phyloP scores from a whole-genome alignment of 2,888 invertebrate species.

The Latheticus oryzae region DNA sequence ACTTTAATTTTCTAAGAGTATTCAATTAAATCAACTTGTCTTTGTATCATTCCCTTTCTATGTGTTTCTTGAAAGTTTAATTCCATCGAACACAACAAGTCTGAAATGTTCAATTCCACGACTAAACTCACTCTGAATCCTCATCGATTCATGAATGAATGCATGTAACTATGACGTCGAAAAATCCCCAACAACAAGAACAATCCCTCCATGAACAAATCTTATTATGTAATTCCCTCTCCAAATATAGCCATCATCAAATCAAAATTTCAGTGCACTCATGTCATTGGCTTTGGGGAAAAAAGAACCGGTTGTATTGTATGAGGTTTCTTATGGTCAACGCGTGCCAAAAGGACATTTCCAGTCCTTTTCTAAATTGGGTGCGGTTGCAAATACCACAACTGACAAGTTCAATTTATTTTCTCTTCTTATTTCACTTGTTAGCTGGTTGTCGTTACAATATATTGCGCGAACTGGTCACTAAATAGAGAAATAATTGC shows the following conservation, averaged over 20 bases:
- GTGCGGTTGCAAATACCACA: conserved; percentile 29
- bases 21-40: conserved; percentile 3
- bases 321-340: conserved; percentile 21
- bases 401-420: conserved; percentile 34
- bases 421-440: conserved; percentile 33
- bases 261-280: conserved; percentile 23
- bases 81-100: conserved; percentile 4
- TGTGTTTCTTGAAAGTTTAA: conserved; percentile 12
- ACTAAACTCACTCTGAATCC: conserved; percentile 1
- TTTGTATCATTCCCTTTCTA: conserved; percentile 2
- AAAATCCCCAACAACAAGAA: neutral
- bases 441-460: conserved; percentile 25
- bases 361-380: conserved; percentile 33
- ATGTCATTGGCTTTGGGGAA: conserved; percentile 8
- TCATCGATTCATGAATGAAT: conserved; percentile 16
- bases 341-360: conserved; percentile 33
- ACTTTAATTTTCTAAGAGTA: conserved; percentile 6
- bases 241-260: conserved; percentile 21
- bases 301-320: conserved; percentile 24
- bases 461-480: conserved; percentile 26
- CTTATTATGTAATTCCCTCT: conserved; percentile 16
- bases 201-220: neutral
- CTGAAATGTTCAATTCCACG: too few relatives aligned
- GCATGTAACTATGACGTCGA: conserved; percentile 9
- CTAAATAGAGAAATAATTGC: conserved; percentile 39